phyloP scores from a whole-genome alignment of 2,888 invertebrate species.

The Ornithoptera alexandrae region DNA sequence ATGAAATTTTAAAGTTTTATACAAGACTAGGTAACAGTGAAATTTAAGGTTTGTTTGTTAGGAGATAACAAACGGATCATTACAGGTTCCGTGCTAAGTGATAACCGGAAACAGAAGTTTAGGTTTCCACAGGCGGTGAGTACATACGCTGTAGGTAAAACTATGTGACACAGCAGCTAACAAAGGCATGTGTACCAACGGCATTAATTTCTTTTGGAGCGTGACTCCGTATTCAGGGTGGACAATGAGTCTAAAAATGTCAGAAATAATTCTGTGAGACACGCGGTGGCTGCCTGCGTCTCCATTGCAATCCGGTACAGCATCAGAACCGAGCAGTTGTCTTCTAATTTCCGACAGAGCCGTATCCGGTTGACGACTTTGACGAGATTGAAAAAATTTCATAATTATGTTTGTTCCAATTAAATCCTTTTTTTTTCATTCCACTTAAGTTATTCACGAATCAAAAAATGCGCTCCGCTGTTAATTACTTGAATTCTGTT shows the following conservation, averaged over 20 bases:
- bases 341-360: too few relatives aligned
- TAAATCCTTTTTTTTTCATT: neutral
- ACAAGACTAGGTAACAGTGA: too few relatives aligned
- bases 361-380: neutral
- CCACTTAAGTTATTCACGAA: neutral
- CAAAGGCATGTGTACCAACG: slow-evolving; percentile 53
- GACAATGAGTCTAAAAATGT: slow-evolving; percentile 77
- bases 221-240: slow-evolving; percentile 68
- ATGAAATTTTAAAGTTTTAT: neutral
- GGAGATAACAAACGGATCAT: neutral
- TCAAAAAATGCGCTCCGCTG: neutral
- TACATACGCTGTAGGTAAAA: slow-evolving; percentile 31
- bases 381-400: neutral
- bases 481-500: neutral
- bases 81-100: neutral
- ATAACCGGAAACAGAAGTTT: neutral
- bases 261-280: slow-evolving; percentile 78
- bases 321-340: neutral
- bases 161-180: slow-evolving; percentile 41
- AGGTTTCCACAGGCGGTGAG: slow-evolving; percentile 8
- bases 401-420: neutral
- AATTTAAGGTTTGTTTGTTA: too few relatives aligned
- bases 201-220: slow-evolving; percentile 78
- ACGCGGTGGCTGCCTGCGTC: slow-evolving; percentile 47
- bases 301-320: slow-evolving; percentile 48